Conservation (phyloP, 2,113 vertebrate species). For the Uropsilus gracilis region DNA sequence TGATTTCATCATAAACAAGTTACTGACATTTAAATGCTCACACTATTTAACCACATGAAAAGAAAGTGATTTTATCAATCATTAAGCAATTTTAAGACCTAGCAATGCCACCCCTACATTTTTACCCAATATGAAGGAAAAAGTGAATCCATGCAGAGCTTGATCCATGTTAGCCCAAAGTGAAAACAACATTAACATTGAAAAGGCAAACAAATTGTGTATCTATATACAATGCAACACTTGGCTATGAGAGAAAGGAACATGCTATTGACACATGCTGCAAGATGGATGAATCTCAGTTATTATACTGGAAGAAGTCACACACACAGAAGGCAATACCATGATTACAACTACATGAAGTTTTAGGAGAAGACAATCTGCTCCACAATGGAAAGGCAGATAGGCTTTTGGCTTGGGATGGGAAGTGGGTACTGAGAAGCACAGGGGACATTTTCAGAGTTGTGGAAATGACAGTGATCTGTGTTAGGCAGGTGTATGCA, state of each 20-base stretch:
- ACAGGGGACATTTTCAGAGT: background rate
- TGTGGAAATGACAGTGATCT: background rate
- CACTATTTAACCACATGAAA: background rate
- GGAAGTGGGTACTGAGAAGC: background rate
- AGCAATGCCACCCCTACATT: background rate
- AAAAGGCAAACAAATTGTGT: background rate
- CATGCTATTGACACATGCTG: background rate
- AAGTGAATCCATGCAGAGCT: background rate
- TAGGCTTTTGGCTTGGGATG: background rate
- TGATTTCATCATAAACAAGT: background rate
- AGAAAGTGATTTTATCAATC: background rate
- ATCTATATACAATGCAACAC: background rate
- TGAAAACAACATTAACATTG: background rate
- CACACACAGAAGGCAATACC: background rate
- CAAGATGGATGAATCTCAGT: background rate
- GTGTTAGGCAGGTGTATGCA: background rate
- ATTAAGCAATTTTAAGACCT: too few species aligned
- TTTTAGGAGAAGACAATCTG: background rate
- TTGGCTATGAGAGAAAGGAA: background rate
- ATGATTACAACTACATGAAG: background rate
- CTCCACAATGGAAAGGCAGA: background rate
- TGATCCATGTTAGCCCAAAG: background rate
- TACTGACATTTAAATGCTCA: conserved; percentile 29
- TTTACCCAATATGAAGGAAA: background rate
- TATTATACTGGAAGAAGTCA: background rate